Conservation (phyloP, 2,888 invertebrate genomes). For the Dynastes maya region DNA sequence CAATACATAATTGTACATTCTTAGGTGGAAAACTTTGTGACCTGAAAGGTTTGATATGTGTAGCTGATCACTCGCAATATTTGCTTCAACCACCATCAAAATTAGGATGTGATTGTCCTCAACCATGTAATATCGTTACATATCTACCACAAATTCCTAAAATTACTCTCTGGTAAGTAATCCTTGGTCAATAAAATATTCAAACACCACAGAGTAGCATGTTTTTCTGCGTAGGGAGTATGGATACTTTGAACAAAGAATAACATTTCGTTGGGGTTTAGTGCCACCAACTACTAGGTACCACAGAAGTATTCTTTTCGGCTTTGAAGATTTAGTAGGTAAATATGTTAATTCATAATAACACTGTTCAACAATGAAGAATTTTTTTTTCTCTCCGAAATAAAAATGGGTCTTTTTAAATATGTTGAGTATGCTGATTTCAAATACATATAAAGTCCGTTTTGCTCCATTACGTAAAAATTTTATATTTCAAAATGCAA, state of each 20-base stretch:
- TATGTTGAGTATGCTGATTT: too few species aligned
- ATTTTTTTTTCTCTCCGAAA: too few species aligned
- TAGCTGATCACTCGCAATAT: slow-evolving; percentile 67
- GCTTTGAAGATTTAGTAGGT: slow-evolving; percentile 78
- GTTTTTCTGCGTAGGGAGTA: slow-evolving; percentile 60
- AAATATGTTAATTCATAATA: slow-evolving; percentile 54
- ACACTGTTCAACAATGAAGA: too few species aligned
- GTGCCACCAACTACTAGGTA: slow-evolving; percentile 74
- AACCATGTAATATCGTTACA: slow-evolving; percentile 69
- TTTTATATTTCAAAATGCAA: too few species aligned
- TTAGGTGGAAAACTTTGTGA: slow-evolving; percentile 70
- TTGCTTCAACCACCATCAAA: slow-evolving; percentile 67
- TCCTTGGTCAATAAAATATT: not conserved
- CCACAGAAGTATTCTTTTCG: slow-evolving; percentile 76
- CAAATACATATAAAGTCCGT: too few species aligned
- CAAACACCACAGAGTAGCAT: not conserved
- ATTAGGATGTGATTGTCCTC: slow-evolving; percentile 69
- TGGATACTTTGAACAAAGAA: slow-evolving; percentile 69
- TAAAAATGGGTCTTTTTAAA: too few species aligned
- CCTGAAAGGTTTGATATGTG: slow-evolving; percentile 73
- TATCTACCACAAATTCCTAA: slow-evolving; percentile 68
- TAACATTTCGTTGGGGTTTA: slow-evolving; percentile 72
- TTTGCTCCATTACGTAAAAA: too few species aligned
- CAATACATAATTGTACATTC: not conserved
- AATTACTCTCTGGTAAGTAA: slow-evolving; percentile 66